Base-by-base conservation (phyloP, 2,113 vertebrate genomes). In the Edolisoma coerulescens region DNA sequence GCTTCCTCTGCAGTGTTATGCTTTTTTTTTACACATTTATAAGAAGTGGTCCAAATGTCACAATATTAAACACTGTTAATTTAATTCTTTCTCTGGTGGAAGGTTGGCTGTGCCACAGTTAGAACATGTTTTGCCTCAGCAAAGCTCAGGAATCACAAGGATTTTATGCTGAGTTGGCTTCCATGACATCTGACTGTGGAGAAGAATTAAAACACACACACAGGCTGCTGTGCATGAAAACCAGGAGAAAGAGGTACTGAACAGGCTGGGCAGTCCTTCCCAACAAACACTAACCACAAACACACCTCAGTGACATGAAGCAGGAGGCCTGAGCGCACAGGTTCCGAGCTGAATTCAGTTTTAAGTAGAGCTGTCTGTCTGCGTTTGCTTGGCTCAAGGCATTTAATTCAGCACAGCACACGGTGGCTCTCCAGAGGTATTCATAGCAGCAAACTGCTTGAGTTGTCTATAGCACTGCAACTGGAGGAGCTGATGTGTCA, bases 331-430 rank as follows among this genome's bases (percentile, higher is more conserved):
- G 60, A 92, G 91, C 56, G 35, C 56, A 61, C 44, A 19, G 89
- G 89, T 91, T 91, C 85, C 78, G 80, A 78, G 89, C 76, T 87
- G 84, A 93, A 94, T 89, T 71, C 67, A 87, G 73, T 71, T 87
- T 78, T 60, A 87, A 90, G 76, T 54, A 33, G n/a, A 57, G 61
- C 61, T 91, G 84, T 68, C 65, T 45, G 39, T 30, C 69, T 30
- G 1, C 83, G 68, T 94, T 96, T 97, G 84, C 84, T 85, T 39
- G 82, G 89, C 77, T 85, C 65, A 57, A 84, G 84, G 80, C 79
- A n/a, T 64, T 94, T 92, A 68, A 97, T 94, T 95, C 77, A 84
- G 84, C 42, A 56, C 77, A 73, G 84, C 65, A 52, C 53, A 64
- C 81, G 20, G 24, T 17, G 74, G 30, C 61, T 87, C 87, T 94